These are phyloP conservation scores for Erebia ligea DNA, from an alignment of 2,888 invertebrate species.

Conservation along the genomic window DNA sequence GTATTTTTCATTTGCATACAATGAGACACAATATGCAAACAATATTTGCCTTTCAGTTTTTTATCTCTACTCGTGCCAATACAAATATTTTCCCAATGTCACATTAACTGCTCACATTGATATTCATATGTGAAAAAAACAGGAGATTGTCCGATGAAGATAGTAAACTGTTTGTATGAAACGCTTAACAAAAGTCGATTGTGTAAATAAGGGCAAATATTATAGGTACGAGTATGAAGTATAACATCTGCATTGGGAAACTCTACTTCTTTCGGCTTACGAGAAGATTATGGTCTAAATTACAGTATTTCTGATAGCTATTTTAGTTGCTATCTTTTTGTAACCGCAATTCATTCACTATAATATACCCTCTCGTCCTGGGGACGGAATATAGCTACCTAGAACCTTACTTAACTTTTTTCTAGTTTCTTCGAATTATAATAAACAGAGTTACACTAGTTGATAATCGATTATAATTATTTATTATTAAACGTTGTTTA, in stretches of 20 bases:
- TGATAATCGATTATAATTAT: slow-evolving; percentile 1
- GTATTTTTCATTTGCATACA: not conserved
- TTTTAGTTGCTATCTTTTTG: too few relatives aligned
- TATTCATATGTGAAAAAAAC: slow-evolving; percentile 9
- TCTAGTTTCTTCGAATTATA: not conserved
- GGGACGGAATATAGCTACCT: too few relatives aligned
- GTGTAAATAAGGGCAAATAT: not conserved
- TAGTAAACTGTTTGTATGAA: slow-evolving; percentile 1
- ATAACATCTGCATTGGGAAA: not conserved
- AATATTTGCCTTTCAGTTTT: not conserved
- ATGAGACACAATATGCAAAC: not conserved
- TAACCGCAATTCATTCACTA: too few relatives aligned
- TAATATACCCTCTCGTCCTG: too few relatives aligned
- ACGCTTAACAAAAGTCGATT: not conserved
- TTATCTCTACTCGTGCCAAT: slow-evolving; percentile 10
- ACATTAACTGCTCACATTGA: not conserved
- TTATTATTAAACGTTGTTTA: slow-evolving; percentile 28
- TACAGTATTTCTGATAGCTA: too few relatives aligned
- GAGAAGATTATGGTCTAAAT: too few relatives aligned
- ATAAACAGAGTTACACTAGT: not conserved
- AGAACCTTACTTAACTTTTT: not conserved
- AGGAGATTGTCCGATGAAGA: slow-evolving; percentile 7
- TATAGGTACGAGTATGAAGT: not conserved
- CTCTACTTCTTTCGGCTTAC: too few relatives aligned
- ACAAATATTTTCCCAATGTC: slow-evolving; percentile 16